Evolutionary conservation across 2,888 invertebrate genomes (phyloP), one percentile per base, ranked within the genome.

Genomic region (Ophion slaviceki): DNA sequence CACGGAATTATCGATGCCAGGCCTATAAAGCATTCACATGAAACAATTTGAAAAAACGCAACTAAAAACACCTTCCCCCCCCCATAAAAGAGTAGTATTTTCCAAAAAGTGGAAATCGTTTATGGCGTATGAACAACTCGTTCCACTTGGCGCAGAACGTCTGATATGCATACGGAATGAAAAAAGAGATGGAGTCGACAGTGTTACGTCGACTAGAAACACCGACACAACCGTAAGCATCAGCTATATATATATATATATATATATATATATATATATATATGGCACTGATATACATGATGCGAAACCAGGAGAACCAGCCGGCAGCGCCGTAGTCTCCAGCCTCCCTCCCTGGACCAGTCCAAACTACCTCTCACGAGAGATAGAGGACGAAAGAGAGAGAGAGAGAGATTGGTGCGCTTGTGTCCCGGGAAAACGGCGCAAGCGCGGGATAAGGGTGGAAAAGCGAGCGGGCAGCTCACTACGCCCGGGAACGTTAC

Each of bases 401-500:
- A 64, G 74, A 62, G 72, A 68, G 75, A 53, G 87, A 77, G 82
- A 47, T 72, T 53, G 70, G 45, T 82, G 57, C 74, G 59, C 74
- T 66, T 66, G 78, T 82, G 88, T 86, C 83, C 90, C 88, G 89
- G 90, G 89, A 88, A 88, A 87, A 86, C 83, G 84, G 88, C 89
- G 93, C 92, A 90, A 88, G 92, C 93, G 93, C 92, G 89, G 89
- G 89, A 89, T 89, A 89, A 89, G 91, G 92, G 90, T 92, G 92
- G 92, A 92, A 92, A 91, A 92, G 92, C 92, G 90, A 91, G 91
- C 89, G 91, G 91, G 91, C 90, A 92, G 93, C 92, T 92, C 92
- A 92, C 93, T 92, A 92, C 93, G 93, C 93, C 93, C 93, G 93
- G 93, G 93, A 83, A 93, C 93, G 90, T 91, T 89, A 91, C 90